Base-by-base conservation (phyloP, 2,113 vertebrate genomes). In the Charadrius vociferus region DNA sequence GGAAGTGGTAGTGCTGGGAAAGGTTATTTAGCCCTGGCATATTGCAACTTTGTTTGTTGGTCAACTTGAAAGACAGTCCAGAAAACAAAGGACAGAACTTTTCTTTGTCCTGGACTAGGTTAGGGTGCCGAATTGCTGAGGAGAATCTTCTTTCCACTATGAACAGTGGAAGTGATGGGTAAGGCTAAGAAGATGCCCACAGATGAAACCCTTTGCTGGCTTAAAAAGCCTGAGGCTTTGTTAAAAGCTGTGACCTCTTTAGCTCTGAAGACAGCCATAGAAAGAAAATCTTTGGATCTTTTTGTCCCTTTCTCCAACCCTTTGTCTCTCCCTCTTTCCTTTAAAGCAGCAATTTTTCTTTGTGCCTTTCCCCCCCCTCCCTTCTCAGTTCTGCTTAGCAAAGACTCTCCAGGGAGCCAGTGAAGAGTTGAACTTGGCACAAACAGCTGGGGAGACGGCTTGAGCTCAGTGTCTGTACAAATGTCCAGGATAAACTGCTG, bases 401-500 rank as follows among this genome's bases (percentile, higher is more conserved):
- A 36, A 79, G 73, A 13, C 68, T 95, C 93, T 37, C 86, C 56
- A 45, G 93, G 87, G 91, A 96, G 66, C 63, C 2, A 2, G 43
- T 20, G 37, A 29, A 34, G 70, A 73, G 47, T 4, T 88, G 90
- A 49, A 36, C 92, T 93, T 68, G 94, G 85, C 79, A 39, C 56
- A 6, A 30, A 22, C 16, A 30, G 61, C 29, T 13, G 15, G 87
- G 67, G 70, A 65, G 55, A 45, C 0, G 24, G 53, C 53, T 77
- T 45, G 67, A 90, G 79, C 87, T 94, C 55, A 1, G 21, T 65
- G 92, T 52, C 88, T 81, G 24, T 75, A 70, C 72, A 41, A 86
- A 72, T 52, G 88, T 65, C 93, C 86, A 36, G 84, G 68, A 91
- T 71, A 74, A 96, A 89, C 89, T 81, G 45, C 91, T 74, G 56